Conservation (phyloP, 23 tunicate species). For the Diplosoma virens region DNA sequence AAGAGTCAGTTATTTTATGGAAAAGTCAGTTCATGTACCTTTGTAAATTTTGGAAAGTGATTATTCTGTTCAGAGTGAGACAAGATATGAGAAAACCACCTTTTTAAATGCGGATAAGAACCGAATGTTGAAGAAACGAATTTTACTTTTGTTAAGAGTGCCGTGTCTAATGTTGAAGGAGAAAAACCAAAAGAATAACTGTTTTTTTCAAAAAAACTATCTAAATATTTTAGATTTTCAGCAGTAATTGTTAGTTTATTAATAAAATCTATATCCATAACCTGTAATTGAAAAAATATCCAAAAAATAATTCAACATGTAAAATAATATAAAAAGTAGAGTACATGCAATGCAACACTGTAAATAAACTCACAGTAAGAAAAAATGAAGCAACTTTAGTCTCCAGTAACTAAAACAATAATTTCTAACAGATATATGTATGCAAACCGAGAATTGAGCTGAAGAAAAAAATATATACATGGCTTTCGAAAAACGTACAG, state of each 20-base stretch:
- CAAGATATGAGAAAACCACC: slow-evolving; percentile 19
- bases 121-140: background rate
- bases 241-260: background rate
- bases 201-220: background rate
- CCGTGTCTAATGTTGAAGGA: slow-evolving; percentile 21
- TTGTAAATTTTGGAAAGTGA: background rate
- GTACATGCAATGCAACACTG: too few relatives aligned
- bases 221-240: background rate
- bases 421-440: too few relatives aligned
- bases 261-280: slow-evolving; percentile 23
- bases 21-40: background rate
- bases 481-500: too few relatives aligned
- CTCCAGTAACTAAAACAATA: too few relatives aligned
- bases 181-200: slow-evolving; percentile 25
- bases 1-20: too few relatives aligned
- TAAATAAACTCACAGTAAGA: too few relatives aligned
- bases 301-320: too few relatives aligned
- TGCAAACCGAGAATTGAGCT: too few relatives aligned
- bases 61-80: background rate
- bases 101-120: background rate
- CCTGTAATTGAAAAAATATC: too few relatives aligned
- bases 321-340: too few relatives aligned
- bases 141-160: background rate
- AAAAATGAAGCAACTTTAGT: too few relatives aligned
- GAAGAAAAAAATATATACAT: too few relatives aligned